Percentiles rank a stretch among this genome's conserved stretches.
phyloP scores from a whole-genome alignment of 2,888 invertebrate species.

The Morinoia aosen region DNA sequence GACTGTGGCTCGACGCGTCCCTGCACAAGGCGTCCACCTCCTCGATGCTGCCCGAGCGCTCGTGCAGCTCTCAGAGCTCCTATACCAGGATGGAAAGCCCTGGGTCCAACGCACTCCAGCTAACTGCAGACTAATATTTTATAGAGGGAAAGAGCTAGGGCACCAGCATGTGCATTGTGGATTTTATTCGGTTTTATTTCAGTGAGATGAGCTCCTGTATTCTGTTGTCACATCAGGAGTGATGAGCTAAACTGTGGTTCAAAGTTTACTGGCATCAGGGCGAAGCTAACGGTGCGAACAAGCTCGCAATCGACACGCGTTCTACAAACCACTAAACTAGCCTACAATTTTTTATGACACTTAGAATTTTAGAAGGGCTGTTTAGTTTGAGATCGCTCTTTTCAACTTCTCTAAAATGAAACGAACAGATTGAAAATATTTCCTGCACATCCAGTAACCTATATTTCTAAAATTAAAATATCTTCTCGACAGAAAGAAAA shows the following conservation, averaged over 20 bases:
- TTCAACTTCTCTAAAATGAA: no score
- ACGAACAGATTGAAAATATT: no score
- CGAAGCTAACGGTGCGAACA: background rate
- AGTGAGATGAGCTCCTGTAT: background rate
- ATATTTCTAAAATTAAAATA: background rate
- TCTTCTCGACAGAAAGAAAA: background rate
- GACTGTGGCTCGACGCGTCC: constrained; percentile 49
- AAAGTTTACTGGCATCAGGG: background rate
- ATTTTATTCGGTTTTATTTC: background rate
- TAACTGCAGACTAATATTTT: background rate
- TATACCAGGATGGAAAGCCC: constrained; percentile 34
- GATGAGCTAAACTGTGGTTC: background rate
- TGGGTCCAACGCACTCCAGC: background rate
- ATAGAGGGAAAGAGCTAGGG: background rate
- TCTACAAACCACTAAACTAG: background rate
- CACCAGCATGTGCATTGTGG: background rate
- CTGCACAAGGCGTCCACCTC: constrained; percentile 31
- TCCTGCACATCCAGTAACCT: no score
- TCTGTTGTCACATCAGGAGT: background rate
- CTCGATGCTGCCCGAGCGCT: background rate
- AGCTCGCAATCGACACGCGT: background rate
- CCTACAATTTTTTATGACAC: background rate
- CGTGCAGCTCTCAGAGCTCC: background rate
- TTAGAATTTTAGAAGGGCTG: background rate
- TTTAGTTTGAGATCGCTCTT: no score